These are phyloP conservation scores for Pachymerium ferrugineum DNA, from an alignment of 2,888 invertebrate species.

Conservation along the genomic window DNA sequence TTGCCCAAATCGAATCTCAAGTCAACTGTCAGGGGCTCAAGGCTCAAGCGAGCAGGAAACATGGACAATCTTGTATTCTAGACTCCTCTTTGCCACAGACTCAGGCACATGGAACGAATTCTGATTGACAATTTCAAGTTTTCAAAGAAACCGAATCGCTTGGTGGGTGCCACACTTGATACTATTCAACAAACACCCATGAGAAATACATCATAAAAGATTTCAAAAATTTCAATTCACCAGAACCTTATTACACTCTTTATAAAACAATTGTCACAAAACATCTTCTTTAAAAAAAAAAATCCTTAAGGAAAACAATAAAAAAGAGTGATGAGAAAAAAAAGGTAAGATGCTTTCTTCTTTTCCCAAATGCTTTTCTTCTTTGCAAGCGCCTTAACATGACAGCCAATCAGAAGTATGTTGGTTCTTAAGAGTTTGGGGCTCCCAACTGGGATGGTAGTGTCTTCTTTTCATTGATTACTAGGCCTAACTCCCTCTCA, in stretches of 20 bases:
- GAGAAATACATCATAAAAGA: background rate
- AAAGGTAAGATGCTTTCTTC: background rate
- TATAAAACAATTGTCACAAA: no score
- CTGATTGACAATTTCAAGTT: constrained; percentile 23
- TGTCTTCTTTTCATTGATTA: constrained; percentile 4
- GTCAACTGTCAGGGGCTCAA: constrained; percentile 1
- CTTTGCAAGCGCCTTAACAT: constrained; percentile 7
- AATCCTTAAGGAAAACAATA: background rate
- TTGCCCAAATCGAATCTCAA: constrained; percentile 15
- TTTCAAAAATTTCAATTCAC: background rate
- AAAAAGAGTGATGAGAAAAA: background rate
- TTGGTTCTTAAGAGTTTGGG: background rate
- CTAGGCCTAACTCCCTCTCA: background rate
- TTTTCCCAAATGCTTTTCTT: constrained; percentile 7
- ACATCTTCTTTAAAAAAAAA: background rate
- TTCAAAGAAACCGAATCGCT: constrained; percentile 4
- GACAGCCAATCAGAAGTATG: constrained; percentile 19
- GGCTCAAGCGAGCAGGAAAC: constrained; percentile 27
- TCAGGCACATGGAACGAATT: constrained; percentile 11
- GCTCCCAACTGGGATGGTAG: constrained; percentile 7
- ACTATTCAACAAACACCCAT: background rate
- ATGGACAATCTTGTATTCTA: constrained; percentile 15
- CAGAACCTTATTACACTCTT: background rate
- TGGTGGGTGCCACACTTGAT: background rate
- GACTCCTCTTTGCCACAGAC: background rate